Conservation (phyloP, 2,888 invertebrate genomes). For the Drosophila ustulata region DNA sequence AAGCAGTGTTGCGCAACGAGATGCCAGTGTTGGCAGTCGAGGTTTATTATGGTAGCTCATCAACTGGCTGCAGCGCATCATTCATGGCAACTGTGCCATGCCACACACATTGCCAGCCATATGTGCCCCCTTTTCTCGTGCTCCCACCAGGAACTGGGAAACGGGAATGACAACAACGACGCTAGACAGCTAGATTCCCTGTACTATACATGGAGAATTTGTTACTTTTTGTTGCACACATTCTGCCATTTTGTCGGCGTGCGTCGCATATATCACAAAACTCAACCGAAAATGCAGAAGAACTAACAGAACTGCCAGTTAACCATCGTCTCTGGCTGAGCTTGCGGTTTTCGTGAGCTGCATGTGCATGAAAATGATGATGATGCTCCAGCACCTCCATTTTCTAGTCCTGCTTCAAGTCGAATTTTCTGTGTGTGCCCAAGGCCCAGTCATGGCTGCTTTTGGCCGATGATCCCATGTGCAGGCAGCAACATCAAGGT, state of each 20-base stretch:
- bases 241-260: conserved; percentile 54
- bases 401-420: background rate
- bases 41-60: background rate
- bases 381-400: background rate
- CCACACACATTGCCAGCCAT: conserved; percentile 37
- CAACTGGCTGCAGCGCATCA: conserved; percentile 31
- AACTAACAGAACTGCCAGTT: conserved; percentile 32
- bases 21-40: background rate
- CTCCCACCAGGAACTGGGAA: background rate
- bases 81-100: conserved; percentile 6
- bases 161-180: conserved; percentile 5
- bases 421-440: background rate
- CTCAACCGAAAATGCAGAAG: conserved; percentile 27
- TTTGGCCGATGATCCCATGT: conserved; percentile 56
- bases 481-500: conserved; percentile 68
- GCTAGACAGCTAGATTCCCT: conserved; percentile 26
- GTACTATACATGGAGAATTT: conserved; percentile 49
- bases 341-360: conserved; percentile 66
- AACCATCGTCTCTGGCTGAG: conserved; percentile 19
- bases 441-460: conserved; percentile 9
- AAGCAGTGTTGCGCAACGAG: conserved; percentile 7
- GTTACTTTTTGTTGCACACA: conserved; percentile 50
- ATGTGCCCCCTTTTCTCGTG: conserved; percentile 26
- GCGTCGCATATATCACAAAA: conserved; percentile 75
- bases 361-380: conserved; percentile 46